These are phyloP conservation scores for Halisarca cf. caerulea DNA, from an alignment of 37 sponge, comb jelly and placozoan species.

Conservation along the genomic window DNA sequence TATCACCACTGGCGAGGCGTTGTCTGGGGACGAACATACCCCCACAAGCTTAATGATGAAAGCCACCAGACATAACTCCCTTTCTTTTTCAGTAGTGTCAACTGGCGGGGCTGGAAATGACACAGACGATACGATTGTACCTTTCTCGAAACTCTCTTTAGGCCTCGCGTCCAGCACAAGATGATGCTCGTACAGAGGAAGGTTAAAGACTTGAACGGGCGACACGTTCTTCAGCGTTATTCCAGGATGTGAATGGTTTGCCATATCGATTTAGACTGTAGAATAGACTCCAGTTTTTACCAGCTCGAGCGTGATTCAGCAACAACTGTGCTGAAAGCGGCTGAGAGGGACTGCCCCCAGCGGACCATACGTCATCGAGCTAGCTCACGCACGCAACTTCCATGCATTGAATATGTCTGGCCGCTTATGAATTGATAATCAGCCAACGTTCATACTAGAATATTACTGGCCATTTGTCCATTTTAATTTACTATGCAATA, in stretches of 20 bases:
- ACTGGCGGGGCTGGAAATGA: conserved; percentile 48
- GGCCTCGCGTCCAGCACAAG: conserved; percentile 62
- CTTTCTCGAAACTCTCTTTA: conserved; percentile 31
- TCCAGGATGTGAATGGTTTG: background rate
- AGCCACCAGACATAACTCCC: conserved; percentile 20
- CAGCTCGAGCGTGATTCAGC: too few species aligned
- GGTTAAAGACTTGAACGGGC: conserved; percentile 68
- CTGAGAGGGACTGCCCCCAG: too few species aligned
- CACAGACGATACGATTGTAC: conserved; percentile 66
- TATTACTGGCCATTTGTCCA: too few species aligned
- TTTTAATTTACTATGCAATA: too few species aligned
- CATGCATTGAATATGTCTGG: too few species aligned
- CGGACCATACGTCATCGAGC: too few species aligned
- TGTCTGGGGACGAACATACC: conserved; percentile 58
- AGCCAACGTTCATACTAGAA: too few species aligned
- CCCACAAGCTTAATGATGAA: conserved; percentile 46
- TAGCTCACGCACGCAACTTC: too few species aligned
- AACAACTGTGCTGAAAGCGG: too few species aligned
- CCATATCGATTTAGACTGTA: too few species aligned
- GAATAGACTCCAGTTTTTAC: too few species aligned
- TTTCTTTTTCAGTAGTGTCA: conserved; percentile 34
- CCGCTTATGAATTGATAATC: too few species aligned
- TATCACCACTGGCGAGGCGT: conserved; percentile 66
- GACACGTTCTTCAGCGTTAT: conserved; percentile 14
- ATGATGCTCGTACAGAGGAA: conserved; percentile 77